Evolutionary conservation across 2,797 vertebrate genomes (phyloP), one percentile per base, ranked within the genome.

Genomic region (Danio tinwini): DNA sequence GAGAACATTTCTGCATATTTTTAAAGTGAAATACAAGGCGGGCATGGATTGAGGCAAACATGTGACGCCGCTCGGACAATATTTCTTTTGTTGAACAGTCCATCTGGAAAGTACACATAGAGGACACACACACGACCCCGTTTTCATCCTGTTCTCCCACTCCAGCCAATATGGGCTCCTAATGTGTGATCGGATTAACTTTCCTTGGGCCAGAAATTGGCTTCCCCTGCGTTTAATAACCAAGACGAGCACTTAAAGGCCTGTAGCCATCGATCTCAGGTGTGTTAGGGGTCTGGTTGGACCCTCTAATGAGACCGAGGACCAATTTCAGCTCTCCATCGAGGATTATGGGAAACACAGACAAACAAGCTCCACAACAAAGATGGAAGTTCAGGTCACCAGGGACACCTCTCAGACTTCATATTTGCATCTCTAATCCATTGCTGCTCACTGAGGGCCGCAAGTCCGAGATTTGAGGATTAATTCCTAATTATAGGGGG

Each of bases 141-240:
- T 65, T 42, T 84, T 59, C 80, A 29, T 55, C 71, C 64, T 52
- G 63, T 73, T 56, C 12, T 63, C 7, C 21, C 70, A 64, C 79
- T 58, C 75, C 52, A 78, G 47, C 72, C 72, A 86, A 89, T 89
- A 89, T 85, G 71, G 81, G 72, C 68, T 81, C 82, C 89, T 92
- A 91, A 92, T 92, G 90, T 90, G 90, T 87, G 90, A 91, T 90
- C 86, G 89, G 89, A 94, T 93, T 93, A 92, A 88, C 88, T 78
- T 75, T 83, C 76, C 17, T 84, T 73, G 70, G 86, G 87, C 29
- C 82, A 55, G 85, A 90, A 90, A 90, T 89, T 87, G 89, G 82
- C 83, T 53, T 87, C 88, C 90, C 90, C 87, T 89, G 87, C 84
- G 68, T 91, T 93, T 93, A 93, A 93, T 93, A 94, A 92, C 91